Conservation (phyloP, 2,888 invertebrate species). For the Elgonia sp. region DNA sequence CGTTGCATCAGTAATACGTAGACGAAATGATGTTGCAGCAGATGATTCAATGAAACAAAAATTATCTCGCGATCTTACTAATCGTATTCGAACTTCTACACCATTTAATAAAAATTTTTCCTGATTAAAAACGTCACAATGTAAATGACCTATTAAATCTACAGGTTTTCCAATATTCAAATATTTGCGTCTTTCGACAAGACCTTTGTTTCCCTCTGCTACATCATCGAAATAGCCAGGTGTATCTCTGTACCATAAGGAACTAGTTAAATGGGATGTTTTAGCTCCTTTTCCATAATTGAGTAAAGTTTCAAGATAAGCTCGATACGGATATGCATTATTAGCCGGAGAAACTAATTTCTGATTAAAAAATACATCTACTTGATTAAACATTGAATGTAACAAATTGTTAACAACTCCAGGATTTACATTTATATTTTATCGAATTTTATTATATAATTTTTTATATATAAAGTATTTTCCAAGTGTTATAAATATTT, state of each 20-base stretch:
- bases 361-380: conserved; percentile 79
- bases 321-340: conserved; percentile 78
- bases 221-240: conserved; percentile 41
- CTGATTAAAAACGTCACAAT: conserved; percentile 77
- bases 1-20: conserved; percentile 58
- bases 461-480: no score
- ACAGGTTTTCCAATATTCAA: background rate
- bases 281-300: conserved; percentile 75
- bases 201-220: background rate
- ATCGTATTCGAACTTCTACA: conserved; percentile 73
- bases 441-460: no score
- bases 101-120: conserved; percentile 77
- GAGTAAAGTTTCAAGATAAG: conserved; percentile 78
- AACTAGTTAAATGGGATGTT: conserved; percentile 73
- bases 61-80: conserved; percentile 58
- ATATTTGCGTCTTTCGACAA: conserved; percentile 2
- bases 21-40: conserved; percentile 49
- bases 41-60: conserved; percentile 58
- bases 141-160: conserved; percentile 70
- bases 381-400: conserved; percentile 76
- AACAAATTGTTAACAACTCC: conserved; percentile 39
- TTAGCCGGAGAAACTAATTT: conserved; percentile 78
- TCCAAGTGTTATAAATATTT: no score
- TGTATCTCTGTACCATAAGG: conserved; percentile 60
- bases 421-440: no score